Base-by-base conservation (phyloP, 2,888 invertebrate species). In the Xestia rhomboidea region DNA sequence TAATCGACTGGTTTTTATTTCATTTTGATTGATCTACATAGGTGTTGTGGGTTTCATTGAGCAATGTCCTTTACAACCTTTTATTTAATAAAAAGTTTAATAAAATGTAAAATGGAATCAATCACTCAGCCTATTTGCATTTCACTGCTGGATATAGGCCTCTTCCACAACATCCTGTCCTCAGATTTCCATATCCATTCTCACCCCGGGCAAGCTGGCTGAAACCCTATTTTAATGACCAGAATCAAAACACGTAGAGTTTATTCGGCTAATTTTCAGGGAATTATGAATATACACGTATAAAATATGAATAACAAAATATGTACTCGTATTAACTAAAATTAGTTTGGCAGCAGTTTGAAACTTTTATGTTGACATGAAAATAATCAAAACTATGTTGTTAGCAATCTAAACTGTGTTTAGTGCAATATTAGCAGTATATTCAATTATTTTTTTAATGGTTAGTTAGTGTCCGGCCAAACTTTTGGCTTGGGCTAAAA, bases 1-100 rank as follows among this genome's bases (percentile, higher is more conserved):
- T 75, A 74, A 34, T 73, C 18, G 27, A 75, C 46, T 49, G 27
- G 24, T 5, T 76, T 54, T 74, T 73, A 18, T 62, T 75, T 30
- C n/a, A 7, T 62, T 62, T 41, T 63, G 30, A 49, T 49, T 49
- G 13, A 62, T 76, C 24, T 62, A 49, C 27, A 30, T 62, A 38
- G 38, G 60, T 38, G 38, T 74, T 38, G 18, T 62, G 46, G 38
- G 18, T 76, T 46, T 27, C 41, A 41, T 41, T 41, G 41, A 41
- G 10, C 41, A 41, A 27, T 38, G 27, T 13, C 13, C 15, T 41
- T 51, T 63, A 21, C 18, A n/a, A 62, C 27, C 38, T 30, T 30
- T 30, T 4, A 18, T 18, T 60, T 7, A 46, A 24, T 60, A 7
- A 46, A 46, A 51, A 11, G 8, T 46, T 44, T 44, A 13, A 13